These are phyloP conservation scores for Rhagoletis pomonella DNA, from an alignment of 1,140 invertebrate genomes.

Conservation along the genomic window DNA sequence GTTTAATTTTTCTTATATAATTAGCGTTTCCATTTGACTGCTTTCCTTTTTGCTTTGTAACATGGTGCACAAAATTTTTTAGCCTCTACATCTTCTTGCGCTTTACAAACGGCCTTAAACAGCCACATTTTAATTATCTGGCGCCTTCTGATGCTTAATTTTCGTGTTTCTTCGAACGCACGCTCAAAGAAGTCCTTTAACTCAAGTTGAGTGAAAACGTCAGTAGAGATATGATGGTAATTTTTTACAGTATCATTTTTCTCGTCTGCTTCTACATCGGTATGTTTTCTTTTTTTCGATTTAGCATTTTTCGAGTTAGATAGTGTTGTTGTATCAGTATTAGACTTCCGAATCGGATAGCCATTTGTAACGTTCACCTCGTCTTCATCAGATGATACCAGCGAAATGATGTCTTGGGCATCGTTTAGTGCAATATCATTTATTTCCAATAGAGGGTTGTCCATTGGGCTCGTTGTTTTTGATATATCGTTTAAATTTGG, in stretches of 20 bases:
- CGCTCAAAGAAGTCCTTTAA: slow-evolving; percentile 43
- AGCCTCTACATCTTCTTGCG: slow-evolving; percentile 46
- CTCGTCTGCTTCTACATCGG: background rate
- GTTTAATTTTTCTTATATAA: background rate
- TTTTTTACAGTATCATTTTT: background rate
- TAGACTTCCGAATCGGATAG: background rate
- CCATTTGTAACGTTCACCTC: no score
- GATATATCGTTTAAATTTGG: no score
- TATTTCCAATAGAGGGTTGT: no score
- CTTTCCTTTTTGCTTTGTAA: background rate
- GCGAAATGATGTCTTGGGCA: no score
- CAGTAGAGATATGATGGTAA: background rate
- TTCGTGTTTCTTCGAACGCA: slow-evolving; percentile 47
- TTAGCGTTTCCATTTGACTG: no score
- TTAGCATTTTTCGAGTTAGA: background rate
- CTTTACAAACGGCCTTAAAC: slow-evolving; percentile 36
- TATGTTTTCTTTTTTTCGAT: background rate
- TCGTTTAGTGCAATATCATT: no score
- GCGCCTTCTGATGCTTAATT: slow-evolving; percentile 14
- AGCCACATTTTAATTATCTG: slow-evolving; percentile 24
- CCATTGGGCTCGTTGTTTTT: no score
- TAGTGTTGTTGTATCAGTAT: background rate
- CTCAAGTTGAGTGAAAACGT: background rate
- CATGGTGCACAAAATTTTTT: slow-evolving; percentile 35
- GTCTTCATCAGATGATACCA: no score